Evolutionary conservation across 2,888 invertebrate species (phyloP), one percentile per base, ranked within the genome.

Genomic region (Leucophora obtusa): DNA sequence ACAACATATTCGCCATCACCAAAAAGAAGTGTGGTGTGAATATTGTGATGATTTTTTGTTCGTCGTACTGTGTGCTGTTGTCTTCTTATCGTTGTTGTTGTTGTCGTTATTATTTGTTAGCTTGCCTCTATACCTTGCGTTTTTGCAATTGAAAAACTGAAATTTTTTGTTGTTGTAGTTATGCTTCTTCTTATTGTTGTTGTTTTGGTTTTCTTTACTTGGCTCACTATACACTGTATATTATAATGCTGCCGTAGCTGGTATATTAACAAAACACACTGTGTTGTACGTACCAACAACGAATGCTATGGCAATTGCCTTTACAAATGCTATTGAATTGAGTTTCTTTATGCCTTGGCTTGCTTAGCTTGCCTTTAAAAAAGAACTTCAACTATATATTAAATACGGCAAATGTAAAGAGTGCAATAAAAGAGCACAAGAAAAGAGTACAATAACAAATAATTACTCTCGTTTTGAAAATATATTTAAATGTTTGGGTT

Each of bases 301-400:
- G 82, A 79, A 88, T 88, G 88, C 84, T 84, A 84, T 83, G 83
- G 84, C 84, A 84, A 84, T 84, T 84, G 84, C 83, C 84, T 84
- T 83, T 84, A 84, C 87, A 87, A 86, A 87, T 86, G 87, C 87
- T 87, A 87, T 87, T 87, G 87, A 88, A 88, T 88, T 88, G 87
- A 87, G 87, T 87, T 87, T 81, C 81, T 77, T 85, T 87, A 85
- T 86, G 87, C 87, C 87, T 87, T 79, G 74, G 76, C 81, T 73
- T 77, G 76, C 73, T 70, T 74, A 77, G 81, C 81, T 79, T 75
- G 82, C 78, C 56, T 72, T 54, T 58, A 73, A 74, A 72, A 78
- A 82, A 74, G 21, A 71, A 74, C 43, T 66, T 54, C 50, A 75
- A n/a, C n/a, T 79, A n/a, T 62, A 58, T 66, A 63, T 77, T 76